phyloP scores from a whole-genome alignment of 2,113 vertebrate genomes.

The Columba janthina region DNA sequence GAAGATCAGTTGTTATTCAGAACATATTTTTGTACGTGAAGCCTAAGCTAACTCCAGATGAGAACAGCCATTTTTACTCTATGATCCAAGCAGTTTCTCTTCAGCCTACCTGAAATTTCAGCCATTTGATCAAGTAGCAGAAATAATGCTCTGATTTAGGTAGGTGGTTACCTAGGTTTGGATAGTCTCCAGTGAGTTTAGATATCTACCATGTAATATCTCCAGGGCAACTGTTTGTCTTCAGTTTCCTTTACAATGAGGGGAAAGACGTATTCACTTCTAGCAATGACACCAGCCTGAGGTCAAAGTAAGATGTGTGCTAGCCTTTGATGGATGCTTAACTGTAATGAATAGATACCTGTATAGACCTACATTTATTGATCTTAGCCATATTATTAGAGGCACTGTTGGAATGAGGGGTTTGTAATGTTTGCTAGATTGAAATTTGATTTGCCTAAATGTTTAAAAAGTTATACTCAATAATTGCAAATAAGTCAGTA shows the following conservation, averaged over 20 bases:
- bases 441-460: background rate
- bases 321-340: background rate
- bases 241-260: background rate
- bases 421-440: background rate
- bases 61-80: background rate
- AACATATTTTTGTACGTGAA: background rate
- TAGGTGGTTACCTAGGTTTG: background rate
- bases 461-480: background rate
- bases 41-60: background rate
- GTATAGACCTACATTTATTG: background rate
- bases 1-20: background rate
- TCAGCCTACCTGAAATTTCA: background rate
- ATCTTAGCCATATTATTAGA: background rate
- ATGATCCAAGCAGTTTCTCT: background rate
- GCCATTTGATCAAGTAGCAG: background rate
- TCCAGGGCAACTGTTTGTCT: background rate
- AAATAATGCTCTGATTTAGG: background rate
- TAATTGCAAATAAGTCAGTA: background rate
- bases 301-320: background rate
- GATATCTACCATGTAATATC: background rate
- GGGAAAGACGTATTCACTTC: background rate
- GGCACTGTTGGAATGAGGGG: background rate
- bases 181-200: background rate
- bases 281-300: background rate
- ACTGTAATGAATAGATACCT: background rate